A percentile compares a stretch with the other conserved stretches of the same genome.
Evolutionary conservation across 2,888 invertebrate genomes (phyloP).

Genomic region (Orthonevra nobilis): DNA sequence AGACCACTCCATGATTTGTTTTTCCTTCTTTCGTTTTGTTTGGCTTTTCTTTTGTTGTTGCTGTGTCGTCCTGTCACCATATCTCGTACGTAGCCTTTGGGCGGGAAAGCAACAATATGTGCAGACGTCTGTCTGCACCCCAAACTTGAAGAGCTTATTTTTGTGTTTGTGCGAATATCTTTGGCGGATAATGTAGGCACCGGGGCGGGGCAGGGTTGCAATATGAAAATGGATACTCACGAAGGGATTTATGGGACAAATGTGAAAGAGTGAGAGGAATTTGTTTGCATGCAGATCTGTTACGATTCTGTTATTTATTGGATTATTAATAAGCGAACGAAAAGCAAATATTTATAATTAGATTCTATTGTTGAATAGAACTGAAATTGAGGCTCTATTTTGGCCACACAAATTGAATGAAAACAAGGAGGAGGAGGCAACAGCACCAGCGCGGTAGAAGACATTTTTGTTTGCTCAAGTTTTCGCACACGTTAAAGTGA

Average conservation of each 20-base stretch:
- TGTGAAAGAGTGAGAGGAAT: neutral
- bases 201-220: too few relatives aligned
- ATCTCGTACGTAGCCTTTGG: too few relatives aligned
- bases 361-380: conserved; percentile 22
- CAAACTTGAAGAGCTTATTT: conserved; percentile 32
- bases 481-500: neutral
- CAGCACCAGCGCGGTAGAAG: too few relatives aligned
- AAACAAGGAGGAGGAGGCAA: neutral
- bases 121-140: conserved; percentile 53
- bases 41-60: conserved; percentile 18
- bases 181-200: neutral
- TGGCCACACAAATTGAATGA: neutral
- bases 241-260: conserved; percentile 2
- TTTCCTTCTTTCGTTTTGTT: conserved; percentile 20
- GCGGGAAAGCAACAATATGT: conserved; percentile 38
- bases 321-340: conserved; percentile 48
- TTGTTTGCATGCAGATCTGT: conserved; percentile 32
- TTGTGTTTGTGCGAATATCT: neutral
- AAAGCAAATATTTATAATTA: conserved; percentile 56
- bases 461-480: neutral
- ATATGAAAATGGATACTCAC: conserved; percentile 31
- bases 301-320: conserved; percentile 42
- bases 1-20: conserved; percentile 61
- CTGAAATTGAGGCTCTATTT: neutral
- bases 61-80: conserved; percentile 13